phyloP scores from a whole-genome alignment of 2,888 invertebrate species.

The Hemithea aestivaria region DNA sequence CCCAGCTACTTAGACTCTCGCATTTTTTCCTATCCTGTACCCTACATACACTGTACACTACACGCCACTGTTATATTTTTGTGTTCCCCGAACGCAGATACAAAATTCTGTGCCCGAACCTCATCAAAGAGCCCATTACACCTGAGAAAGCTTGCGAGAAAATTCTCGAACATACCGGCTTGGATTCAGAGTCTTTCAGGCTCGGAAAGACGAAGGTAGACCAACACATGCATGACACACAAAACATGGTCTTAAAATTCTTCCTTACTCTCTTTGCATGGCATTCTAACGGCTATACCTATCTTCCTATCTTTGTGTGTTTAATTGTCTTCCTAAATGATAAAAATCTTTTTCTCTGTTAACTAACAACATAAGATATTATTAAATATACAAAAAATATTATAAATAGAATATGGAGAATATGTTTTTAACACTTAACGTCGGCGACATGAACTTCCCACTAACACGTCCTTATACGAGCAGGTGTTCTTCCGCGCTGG shows the following conservation, averaged over 20 bases:
- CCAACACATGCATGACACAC: conserved; percentile 43
- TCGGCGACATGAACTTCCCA: conserved; percentile 2
- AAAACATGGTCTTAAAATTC: conserved; percentile 41
- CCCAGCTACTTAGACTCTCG: conserved; percentile 60
- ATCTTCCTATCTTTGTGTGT: conserved; percentile 30
- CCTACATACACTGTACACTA: conserved; percentile 24
- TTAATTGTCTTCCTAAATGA: conserved; percentile 25
- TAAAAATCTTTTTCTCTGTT: conserved; percentile 15
- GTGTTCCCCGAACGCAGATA: conserved; percentile 88
- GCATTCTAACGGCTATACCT: conserved; percentile 31
- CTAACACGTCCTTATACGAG: conserved; percentile 49
- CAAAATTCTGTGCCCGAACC: conserved; percentile 99
- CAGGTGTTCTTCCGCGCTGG: conserved; percentile 99
- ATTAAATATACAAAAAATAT: neutral
- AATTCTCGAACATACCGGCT: conserved; percentile 89
- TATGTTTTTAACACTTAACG: neutral
- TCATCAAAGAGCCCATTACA: conserved; percentile 85
- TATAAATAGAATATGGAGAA: neutral
- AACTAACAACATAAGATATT: conserved; percentile 19
- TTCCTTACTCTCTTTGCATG: conserved; percentile 43
- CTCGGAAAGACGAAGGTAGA: conserved; percentile 97
- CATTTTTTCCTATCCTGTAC: conserved; percentile 41
- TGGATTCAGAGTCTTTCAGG: conserved; percentile 96
- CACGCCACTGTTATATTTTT: conserved; percentile 54
- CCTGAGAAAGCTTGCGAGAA: conserved; percentile 89